A percentile compares a stretch with the other conserved stretches of the same genome.
These are phyloP conservation scores for Ceratoteleas bidentatus DNA, from an alignment of 1,140 invertebrate genomes.

Conservation along the genomic window DNA sequence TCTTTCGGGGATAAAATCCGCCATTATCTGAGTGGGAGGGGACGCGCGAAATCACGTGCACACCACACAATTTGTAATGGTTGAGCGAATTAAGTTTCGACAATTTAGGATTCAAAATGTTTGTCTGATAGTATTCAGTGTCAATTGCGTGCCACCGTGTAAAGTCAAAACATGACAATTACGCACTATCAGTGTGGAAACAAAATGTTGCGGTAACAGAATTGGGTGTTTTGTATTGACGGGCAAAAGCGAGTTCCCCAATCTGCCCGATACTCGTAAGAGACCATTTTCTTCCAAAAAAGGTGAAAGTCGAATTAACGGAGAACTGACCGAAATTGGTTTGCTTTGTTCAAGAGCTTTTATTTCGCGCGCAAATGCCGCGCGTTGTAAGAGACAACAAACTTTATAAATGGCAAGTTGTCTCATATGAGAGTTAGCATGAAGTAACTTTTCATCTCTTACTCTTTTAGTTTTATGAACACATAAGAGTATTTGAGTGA, in stretches of 20 bases:
- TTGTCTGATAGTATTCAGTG: background rate
- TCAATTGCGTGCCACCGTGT: constrained; percentile 22
- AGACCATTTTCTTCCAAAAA: constrained; percentile 12
- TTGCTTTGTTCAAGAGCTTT: background rate
- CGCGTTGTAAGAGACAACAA: constrained; percentile 4
- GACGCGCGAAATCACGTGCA: constrained; percentile 6
- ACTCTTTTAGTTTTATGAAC: background rate
- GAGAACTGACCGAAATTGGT: background rate
- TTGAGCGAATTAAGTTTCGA: too few species aligned
- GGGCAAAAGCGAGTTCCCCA: constrained; percentile 3
- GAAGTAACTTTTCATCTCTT: background rate
- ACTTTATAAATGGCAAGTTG: too few species aligned
- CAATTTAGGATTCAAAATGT: constrained; percentile 13
- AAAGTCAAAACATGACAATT: too few species aligned
- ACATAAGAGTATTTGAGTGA: too few species aligned
- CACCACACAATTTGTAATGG: too few species aligned
- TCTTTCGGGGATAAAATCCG: constrained; percentile 35
- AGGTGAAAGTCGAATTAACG: background rate
- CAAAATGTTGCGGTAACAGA: too few species aligned
- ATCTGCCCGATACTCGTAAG: constrained; percentile 8
- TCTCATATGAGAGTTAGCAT: too few species aligned
- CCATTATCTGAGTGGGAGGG: constrained; percentile 46
- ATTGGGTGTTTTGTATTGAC: constrained; percentile 1
- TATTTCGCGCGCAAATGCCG: background rate
- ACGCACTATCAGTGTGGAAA: too few species aligned